A percentile compares a stretch with the other conserved stretches of the same genome.
Evolutionary conservation across 2,888 invertebrate species (phyloP).

Genomic region (Tetheella fluctuosa): DNA sequence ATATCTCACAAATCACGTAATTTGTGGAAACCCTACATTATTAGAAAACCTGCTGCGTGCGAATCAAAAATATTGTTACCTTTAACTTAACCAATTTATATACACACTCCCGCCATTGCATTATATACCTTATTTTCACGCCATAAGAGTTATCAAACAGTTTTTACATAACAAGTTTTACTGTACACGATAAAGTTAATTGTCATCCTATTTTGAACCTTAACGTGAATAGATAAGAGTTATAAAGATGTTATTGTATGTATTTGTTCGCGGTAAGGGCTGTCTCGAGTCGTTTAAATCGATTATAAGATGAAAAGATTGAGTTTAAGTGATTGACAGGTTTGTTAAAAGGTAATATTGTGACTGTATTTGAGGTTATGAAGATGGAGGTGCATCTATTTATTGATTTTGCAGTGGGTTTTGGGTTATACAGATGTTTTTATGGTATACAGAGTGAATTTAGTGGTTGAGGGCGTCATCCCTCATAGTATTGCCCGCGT

Average conservation of each 20-base stretch:
- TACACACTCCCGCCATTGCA: not conserved
- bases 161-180: not conserved
- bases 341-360: slow-evolving; percentile 20
- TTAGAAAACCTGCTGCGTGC: slow-evolving; percentile 35
- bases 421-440: too few species aligned
- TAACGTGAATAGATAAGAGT: not conserved
- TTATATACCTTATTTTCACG: not conserved
- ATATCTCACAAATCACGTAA: not conserved
- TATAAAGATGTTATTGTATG: not conserved
- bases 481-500: too few species aligned
- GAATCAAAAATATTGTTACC: slow-evolving; percentile 38
- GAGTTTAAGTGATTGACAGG: slow-evolving; percentile 23
- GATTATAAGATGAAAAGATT: slow-evolving; percentile 37
- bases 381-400: not conserved
- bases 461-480: too few species aligned
- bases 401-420: too few species aligned
- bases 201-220: not conserved
- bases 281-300: slow-evolving; percentile 32
- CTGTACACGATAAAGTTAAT: not conserved
- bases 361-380: slow-evolving; percentile 5
- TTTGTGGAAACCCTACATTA: slow-evolving; percentile 17
- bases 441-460: too few species aligned
- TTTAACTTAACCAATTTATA: slow-evolving; percentile 18
- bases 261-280: slow-evolving; percentile 13
- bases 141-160: not conserved